These are phyloP conservation scores for Calyptommatus sinebrachiatus DNA, from an alignment of 2,113 vertebrate species.

Conservation along the genomic window DNA sequence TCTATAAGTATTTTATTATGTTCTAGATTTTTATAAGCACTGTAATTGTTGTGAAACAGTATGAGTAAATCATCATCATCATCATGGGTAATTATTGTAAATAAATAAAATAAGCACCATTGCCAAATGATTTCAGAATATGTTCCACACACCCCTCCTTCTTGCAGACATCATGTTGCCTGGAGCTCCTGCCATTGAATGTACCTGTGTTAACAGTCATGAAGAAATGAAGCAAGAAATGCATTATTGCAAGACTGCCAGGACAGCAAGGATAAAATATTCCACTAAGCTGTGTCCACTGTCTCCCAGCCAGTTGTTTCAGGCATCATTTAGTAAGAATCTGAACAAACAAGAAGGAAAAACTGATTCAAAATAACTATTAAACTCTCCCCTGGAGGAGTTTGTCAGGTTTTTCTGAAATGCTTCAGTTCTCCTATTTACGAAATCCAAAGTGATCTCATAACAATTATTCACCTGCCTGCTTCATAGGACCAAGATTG, in stretches of 20 bases:
- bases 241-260: not conserved
- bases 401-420: not conserved
- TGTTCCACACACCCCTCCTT: no score
- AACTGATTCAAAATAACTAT: not conserved
- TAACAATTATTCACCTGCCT: conserved; percentile 5
- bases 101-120: no score
- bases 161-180: no score
- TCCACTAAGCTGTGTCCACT: not conserved
- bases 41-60: no score
- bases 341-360: conserved; percentile 21
- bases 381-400: not conserved
- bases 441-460: conserved; percentile 9
- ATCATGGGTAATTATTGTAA: no score
- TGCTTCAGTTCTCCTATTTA: conserved; percentile 17
- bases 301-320: not conserved
- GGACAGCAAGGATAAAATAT: not conserved
- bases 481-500: not conserved
- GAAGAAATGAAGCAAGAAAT: not conserved
- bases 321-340: not conserved
- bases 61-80: no score
- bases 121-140: no score
- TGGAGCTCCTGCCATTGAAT: not conserved
- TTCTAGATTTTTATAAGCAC: no score
- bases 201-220: not conserved
- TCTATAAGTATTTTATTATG: no score